A percentile compares a stretch with the other conserved stretches of the same genome.
Conservation (phyloP, 2,888 invertebrate genomes). For the Limenitis camilla region DNA sequence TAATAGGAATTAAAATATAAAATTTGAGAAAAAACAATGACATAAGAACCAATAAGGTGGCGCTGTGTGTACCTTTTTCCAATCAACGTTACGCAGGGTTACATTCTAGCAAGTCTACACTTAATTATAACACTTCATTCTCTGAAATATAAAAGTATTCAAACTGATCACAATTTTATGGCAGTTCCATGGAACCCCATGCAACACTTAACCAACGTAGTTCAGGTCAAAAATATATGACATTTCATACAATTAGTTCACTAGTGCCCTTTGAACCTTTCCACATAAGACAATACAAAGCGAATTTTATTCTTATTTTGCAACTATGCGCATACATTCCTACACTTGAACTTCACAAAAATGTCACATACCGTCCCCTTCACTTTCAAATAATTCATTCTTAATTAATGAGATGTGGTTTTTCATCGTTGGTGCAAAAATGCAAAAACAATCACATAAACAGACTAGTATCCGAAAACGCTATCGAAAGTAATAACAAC, state of each 20-base stretch:
- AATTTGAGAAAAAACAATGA: conserved; percentile 44
- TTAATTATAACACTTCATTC: conserved; percentile 63
- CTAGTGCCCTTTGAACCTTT: conserved; percentile 42
- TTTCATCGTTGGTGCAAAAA: conserved; percentile 64
- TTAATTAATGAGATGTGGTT: conserved; percentile 70
- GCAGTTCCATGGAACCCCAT: conserved; percentile 70
- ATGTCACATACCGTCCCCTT: conserved; percentile 64
- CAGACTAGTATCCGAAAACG: conserved; percentile 71
- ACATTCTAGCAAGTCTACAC: conserved; percentile 71
- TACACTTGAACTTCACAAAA: conserved; percentile 50
- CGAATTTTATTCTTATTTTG: conserved; percentile 40
- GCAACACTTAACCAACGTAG: conserved; percentile 64
- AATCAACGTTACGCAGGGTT: conserved; percentile 63
- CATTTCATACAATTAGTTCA: conserved; percentile 53
- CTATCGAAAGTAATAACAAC: conserved; percentile 57
- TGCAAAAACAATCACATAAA: conserved; percentile 69
- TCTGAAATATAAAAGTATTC: conserved; percentile 73
- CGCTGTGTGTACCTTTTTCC: conserved; percentile 49
- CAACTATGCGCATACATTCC: conserved; percentile 27
- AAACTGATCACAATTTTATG: conserved; percentile 73
- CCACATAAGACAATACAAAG: conserved; percentile 40
- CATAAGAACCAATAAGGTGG: conserved; percentile 37
- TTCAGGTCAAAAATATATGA: conserved; percentile 53
- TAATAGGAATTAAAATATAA: conserved; percentile 34
- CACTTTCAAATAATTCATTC: conserved; percentile 57